Evolutionary conservation across 1,140 invertebrate genomes (phyloP), one percentile per base, ranked within the genome.

Genomic region (Sminthurinus signatus): DNA sequence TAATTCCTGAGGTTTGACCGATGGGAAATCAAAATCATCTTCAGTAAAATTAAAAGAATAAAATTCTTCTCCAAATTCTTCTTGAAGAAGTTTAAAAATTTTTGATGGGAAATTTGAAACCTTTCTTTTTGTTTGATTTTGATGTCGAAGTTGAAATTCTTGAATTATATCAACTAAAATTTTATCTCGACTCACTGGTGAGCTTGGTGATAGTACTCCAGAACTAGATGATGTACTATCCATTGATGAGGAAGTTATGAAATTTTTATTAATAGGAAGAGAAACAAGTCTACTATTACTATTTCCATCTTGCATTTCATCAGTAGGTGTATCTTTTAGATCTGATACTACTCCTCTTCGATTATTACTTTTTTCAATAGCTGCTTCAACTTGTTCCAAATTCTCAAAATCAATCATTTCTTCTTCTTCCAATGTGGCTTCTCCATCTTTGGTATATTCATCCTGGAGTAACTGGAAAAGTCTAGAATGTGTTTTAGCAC

Each of bases 401-500:
- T 60, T 60, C 42, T 48, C 57, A 32, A 28, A 46, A 46, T 60
- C 57, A 44, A 60, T 60, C 2, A 23, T 12, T 19, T 25, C 44
- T 44, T 59, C 36, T 52, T 74, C 67, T 23, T 70, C 67, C 4
- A 77, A 74, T 10, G 61, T 32, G 19, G 77, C 70, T 43, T 74
- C 70, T n/a, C 79, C 76, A 5, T 76, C 74, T 8, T 70, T 36
- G 2, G 73, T 46, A 59, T 77, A 78, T 67, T 86, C 85, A 52
- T 85, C 81, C 70, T 81, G 83, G 23, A 88, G 72, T 1, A 88
- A 73, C 72, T 83, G 83, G 64, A 85, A 87, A 15, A 88, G 75
- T 60, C 86, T 78, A 17, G 85, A 87, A 75, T 88, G 86, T 4
- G 86, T 87, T 44, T 85, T 81, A 1, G 85, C 86, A 55, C 86